Base-by-base conservation (phyloP, 2,797 vertebrate species). In the Anguilla anguilla region DNA sequence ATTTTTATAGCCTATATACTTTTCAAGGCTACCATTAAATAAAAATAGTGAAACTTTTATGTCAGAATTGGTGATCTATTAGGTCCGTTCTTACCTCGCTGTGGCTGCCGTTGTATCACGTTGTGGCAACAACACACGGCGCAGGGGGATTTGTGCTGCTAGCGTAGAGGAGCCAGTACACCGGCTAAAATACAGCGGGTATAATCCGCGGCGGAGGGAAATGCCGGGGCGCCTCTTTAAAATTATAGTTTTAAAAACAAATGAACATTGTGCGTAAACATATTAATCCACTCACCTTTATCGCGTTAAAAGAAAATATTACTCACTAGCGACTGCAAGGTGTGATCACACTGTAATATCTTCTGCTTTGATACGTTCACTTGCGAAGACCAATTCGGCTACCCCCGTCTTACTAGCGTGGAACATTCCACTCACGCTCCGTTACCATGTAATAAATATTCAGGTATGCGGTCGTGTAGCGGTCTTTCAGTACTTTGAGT, bases 21-120 rank as follows among this genome's bases (percentile, higher is more conserved):
- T 11, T n/a, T 19, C 11, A 46, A 43, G 35, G 39, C 39, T n/a
- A 46, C 2, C 2, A 49, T 49, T 25, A 25, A 81, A 81, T 22
- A n/a, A 82, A 82, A 43, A 39, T 43, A 17, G 43, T 49, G 46
- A 19, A 1, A 49, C 7, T 25, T 10, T 25, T n/a, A 81, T 43
- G 17, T 46, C 28, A 74, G 31, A 31, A 74, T 74, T 1, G 31
- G 46, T 79, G 35, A 79, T 17, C 31, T 74, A 25, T 7, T 11
- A 7, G n/a, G 46, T 10, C 19, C 11, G 19, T 49, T 22, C 43
- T 89, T 92, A 92, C 92, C 92, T 93, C 89, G 88, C 90, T 83
- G 91, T 90, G 92, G 90, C 31, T 87, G 87, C 86, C 67, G 79
- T 72, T 46, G 55, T 43, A 79, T 59, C 77, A 88, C 82, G 88